These are phyloP conservation scores for Pherbina coryleti DNA, from an alignment of 2,888 invertebrate species.

Conservation along the genomic window DNA sequence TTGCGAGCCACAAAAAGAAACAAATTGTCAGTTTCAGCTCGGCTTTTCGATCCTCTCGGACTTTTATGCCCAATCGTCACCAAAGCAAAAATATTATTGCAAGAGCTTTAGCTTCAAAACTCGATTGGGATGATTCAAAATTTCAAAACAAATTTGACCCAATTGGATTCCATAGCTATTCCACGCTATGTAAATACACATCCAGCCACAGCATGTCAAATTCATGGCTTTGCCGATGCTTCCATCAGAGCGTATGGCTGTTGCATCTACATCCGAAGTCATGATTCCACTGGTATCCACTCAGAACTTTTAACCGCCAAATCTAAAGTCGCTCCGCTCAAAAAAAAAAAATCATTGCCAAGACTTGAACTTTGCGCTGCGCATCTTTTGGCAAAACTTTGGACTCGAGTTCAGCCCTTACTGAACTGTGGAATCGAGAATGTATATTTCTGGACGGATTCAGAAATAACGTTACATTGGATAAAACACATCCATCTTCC, in stretches of 20 bases:
- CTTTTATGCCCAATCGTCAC: constrained; percentile 12
- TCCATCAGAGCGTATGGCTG: constrained; percentile 36
- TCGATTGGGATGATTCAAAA: constrained; percentile 37
- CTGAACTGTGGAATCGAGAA: neutral
- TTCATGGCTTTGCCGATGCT: too few species aligned
- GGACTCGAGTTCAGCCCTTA: neutral
- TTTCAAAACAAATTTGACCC: constrained; percentile 23
- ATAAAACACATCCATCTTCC: neutral
- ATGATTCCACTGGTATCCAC: constrained; percentile 21
- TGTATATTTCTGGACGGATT: too few species aligned
- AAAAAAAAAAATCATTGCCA: neutral
- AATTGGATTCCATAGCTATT: constrained; percentile 37
- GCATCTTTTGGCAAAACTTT: neutral
- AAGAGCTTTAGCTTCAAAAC: neutral
- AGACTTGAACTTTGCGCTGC: neutral
- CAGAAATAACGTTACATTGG: neutral
- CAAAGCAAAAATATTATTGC: neutral
- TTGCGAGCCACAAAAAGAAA: constrained; percentile 1
- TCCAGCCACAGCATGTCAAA: too few species aligned
- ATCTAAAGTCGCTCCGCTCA: neutral
- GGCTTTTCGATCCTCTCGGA: constrained; percentile 21
- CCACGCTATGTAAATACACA: too few species aligned
- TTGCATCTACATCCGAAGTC: constrained; percentile 34
- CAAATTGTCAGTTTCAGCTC: neutral
- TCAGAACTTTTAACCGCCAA: neutral